Evolutionary conservation across 2,797 vertebrate genomes (phyloP).

Genomic region (Pipistrellus pipistrellus): DNA sequence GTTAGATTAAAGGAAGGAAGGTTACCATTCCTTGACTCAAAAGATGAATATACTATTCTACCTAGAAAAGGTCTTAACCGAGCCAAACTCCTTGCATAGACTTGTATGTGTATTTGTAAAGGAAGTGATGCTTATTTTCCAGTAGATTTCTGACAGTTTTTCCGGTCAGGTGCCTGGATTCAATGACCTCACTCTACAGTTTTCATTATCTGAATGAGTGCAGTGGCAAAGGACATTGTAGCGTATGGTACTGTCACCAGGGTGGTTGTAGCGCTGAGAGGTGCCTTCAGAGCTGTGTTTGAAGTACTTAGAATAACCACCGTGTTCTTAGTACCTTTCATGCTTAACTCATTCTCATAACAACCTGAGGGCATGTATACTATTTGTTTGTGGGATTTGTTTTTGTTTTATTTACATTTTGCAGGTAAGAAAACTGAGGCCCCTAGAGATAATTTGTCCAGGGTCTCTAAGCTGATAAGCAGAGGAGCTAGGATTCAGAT

Average conservation of each 20-base stretch:
- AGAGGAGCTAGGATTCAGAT: not conserved
- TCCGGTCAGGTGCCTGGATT: constrained; percentile 31
- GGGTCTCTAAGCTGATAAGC: not conserved
- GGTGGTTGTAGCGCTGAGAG: not conserved
- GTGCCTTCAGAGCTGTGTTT: not conserved
- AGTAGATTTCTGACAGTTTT: constrained; percentile 42
- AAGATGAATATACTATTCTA: not conserved
- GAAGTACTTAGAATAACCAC: not conserved
- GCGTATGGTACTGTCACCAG: not conserved
- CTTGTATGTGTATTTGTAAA: constrained; percentile 49
- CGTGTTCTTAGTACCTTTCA: not conserved
- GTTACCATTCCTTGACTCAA: not conserved
- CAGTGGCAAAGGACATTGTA: not conserved
- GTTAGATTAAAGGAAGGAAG: constrained; percentile 1
- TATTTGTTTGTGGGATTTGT: not conserved
- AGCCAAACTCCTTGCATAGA: constrained; percentile 2
- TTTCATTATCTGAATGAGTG: not conserved
- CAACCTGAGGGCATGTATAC: too few relatives aligned
- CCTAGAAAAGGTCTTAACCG: not conserved
- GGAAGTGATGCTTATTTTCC: constrained; percentile 22
- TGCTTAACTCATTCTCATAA: not conserved
- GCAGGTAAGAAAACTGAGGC: not conserved
- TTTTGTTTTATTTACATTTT: not conserved
- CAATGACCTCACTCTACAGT: not conserved
- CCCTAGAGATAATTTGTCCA: not conserved